These are phyloP conservation scores for Apamea monoglypha DNA, from an alignment of 2,888 invertebrate genomes.

Conservation along the genomic window DNA sequence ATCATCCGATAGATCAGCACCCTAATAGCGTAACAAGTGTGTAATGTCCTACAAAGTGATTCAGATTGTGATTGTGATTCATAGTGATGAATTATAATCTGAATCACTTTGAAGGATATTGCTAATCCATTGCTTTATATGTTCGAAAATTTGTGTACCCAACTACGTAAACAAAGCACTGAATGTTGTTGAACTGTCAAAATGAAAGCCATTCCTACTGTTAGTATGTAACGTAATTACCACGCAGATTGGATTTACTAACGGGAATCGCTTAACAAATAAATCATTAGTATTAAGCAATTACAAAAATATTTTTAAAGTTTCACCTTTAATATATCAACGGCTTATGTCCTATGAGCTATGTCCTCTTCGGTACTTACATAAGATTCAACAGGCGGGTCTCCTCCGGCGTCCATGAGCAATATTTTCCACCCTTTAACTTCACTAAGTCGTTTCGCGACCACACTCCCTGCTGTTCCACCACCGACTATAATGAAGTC, in stretches of 20 bases:
- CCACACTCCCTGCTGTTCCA: conserved; percentile 90
- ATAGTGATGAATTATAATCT: too few relatives aligned
- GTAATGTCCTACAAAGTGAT: too few relatives aligned
- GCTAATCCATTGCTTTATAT: too few relatives aligned
- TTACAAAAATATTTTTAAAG: too few relatives aligned
- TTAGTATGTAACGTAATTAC: too few relatives aligned
- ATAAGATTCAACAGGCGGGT: conserved; percentile 65
- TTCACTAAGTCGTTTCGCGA: conserved; percentile 90
- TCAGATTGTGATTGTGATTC: too few relatives aligned
- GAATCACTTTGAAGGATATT: too few relatives aligned
- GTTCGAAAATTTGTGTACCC: too few relatives aligned
- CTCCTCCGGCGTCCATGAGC: conserved; percentile 66
- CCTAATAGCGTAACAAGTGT: too few relatives aligned
- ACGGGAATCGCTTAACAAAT: not conserved
- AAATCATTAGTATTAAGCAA: not conserved
- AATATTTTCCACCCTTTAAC: conserved; percentile 58
- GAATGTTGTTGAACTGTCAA: too few relatives aligned
- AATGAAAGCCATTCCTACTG: too few relatives aligned
- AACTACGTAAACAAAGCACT: too few relatives aligned
- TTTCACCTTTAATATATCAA: not conserved
- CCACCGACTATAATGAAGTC: conserved; percentile 91
- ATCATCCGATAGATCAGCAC: not conserved
- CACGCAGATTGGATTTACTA: not conserved
- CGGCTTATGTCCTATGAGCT: not conserved
- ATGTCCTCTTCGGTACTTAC: conserved; percentile 67